These are phyloP conservation scores for Characodon lateralis DNA, from an alignment of 2,797 vertebrate species.

Conservation along the genomic window DNA sequence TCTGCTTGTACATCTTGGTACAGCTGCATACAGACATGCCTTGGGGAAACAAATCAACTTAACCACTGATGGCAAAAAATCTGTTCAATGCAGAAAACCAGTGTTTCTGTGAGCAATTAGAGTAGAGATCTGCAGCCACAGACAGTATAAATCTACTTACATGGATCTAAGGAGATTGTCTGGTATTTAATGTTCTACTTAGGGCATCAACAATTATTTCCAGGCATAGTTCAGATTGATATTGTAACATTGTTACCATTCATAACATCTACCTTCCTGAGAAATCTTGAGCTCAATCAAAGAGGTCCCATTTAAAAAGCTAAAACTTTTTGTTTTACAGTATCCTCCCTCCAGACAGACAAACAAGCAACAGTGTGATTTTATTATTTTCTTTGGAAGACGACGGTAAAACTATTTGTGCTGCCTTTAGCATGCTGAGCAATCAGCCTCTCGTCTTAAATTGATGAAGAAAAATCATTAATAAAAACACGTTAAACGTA, in stretches of 20 bases:
- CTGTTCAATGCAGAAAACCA: not conserved
- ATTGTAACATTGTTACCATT: not conserved
- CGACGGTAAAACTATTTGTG: not conserved
- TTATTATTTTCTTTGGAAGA: not conserved
- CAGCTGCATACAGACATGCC: not conserved
- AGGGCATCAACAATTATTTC: not conserved
- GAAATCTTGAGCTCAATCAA: too few relatives aligned
- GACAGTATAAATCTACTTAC: not conserved
- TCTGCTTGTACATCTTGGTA: not conserved
- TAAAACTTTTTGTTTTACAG: not conserved
- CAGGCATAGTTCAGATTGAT: not conserved
- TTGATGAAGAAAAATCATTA: not conserved
- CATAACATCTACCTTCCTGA: too few relatives aligned
- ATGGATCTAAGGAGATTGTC: not conserved
- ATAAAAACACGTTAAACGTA: not conserved
- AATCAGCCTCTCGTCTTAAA: not conserved
- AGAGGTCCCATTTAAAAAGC: too few relatives aligned
- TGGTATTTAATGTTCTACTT: not conserved
- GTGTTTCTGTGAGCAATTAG: not conserved
- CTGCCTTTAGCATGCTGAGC: not conserved
- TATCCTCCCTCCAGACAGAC: not conserved
- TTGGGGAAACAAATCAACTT: not conserved
- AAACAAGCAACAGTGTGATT: not conserved
- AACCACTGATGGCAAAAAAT: not conserved
- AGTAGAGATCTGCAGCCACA: not conserved